Conservation (phyloP, 2,888 invertebrate species). For the Sinelater perroti region DNA sequence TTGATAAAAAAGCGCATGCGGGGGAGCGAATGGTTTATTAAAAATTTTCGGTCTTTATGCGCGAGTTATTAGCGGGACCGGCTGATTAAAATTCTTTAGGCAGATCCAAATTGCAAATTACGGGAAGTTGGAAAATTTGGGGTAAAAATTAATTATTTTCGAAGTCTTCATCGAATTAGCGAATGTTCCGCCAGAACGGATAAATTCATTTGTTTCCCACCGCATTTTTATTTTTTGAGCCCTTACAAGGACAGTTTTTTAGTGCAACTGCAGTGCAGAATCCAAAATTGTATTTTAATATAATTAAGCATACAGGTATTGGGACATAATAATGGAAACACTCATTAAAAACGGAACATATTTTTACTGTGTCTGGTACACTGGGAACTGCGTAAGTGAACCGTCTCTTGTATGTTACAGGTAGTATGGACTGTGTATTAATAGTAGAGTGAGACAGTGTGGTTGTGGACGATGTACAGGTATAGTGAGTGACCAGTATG, state of each 20-base stretch:
- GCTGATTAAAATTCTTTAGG: slow-evolving; percentile 35
- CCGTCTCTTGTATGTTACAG: too few species aligned
- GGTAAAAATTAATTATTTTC: slow-evolving; percentile 33
- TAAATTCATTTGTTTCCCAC: slow-evolving; percentile 22
- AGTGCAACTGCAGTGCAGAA: neutral
- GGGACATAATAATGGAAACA: too few species aligned
- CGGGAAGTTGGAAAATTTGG: slow-evolving; percentile 26
- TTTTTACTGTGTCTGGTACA: too few species aligned
- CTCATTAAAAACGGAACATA: too few species aligned
- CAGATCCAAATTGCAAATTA: slow-evolving; percentile 25
- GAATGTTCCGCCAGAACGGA: slow-evolving; percentile 21
- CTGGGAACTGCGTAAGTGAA: too few species aligned
- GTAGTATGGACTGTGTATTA: too few species aligned
- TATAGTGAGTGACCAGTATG: too few species aligned
- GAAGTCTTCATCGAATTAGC: slow-evolving; percentile 23
- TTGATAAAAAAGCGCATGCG: slow-evolving; percentile 30
- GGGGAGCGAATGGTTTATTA: slow-evolving; percentile 26
- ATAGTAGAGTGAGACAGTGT: too few species aligned
- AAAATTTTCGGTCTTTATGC: slow-evolving; percentile 21
- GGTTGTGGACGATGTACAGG: too few species aligned
- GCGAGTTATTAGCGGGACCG: slow-evolving; percentile 23
- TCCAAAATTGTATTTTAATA: too few species aligned
- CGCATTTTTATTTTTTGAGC: slow-evolving; percentile 2
- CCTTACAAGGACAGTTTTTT: too few species aligned
- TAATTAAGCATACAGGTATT: too few species aligned